Evolutionary conservation across 64 coral and sea anemone genomes (phyloP).

Genomic region (Stichodactyla helianthus): DNA sequence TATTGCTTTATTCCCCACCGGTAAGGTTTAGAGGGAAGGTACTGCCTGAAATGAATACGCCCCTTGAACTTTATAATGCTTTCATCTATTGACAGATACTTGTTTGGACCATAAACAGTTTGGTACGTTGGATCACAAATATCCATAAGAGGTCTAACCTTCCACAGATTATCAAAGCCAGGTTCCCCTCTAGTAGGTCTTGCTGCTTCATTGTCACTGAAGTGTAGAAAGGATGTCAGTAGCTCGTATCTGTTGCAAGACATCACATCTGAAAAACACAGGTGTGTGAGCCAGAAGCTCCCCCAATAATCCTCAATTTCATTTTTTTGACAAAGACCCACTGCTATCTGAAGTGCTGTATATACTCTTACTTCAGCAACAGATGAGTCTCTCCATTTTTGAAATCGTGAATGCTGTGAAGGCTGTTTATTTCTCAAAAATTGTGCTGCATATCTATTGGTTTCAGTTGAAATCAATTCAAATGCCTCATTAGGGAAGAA

Average conservation of each 20-base stretch:
- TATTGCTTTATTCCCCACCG: constrained; percentile 21
- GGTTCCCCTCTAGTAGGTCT: background rate
- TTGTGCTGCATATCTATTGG: background rate
- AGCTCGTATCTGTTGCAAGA: constrained; percentile 7
- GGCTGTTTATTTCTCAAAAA: constrained; percentile 7
- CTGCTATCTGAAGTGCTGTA: constrained; percentile 25
- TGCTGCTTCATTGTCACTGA: background rate
- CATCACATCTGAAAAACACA: constrained; percentile 11
- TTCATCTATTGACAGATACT: constrained; percentile 28
- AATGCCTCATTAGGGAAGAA: background rate
- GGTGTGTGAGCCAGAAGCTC: constrained; percentile 15
- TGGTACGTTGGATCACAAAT: constrained; percentile 22
- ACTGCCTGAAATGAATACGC: constrained; percentile 28
- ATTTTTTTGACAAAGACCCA: constrained; percentile 37
- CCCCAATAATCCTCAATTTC: constrained; percentile 39
- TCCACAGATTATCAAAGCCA: constrained; percentile 18
- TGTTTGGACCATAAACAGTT: background rate
- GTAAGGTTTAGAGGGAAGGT: constrained; percentile 18
- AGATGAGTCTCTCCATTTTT: constrained; percentile 35
- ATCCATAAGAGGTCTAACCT: constrained; percentile 3
- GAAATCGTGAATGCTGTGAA: constrained; percentile 17
- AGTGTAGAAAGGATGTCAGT: constrained; percentile 24
- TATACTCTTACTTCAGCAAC: constrained; percentile 16
- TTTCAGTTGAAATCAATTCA: constrained; percentile 1
- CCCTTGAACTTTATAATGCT: constrained; percentile 22